Percentiles rank a stretch among this genome's conserved stretches.
Evolutionary conservation across 2,113 vertebrate genomes (phyloP).

Genomic region (Alectura lathami): DNA sequence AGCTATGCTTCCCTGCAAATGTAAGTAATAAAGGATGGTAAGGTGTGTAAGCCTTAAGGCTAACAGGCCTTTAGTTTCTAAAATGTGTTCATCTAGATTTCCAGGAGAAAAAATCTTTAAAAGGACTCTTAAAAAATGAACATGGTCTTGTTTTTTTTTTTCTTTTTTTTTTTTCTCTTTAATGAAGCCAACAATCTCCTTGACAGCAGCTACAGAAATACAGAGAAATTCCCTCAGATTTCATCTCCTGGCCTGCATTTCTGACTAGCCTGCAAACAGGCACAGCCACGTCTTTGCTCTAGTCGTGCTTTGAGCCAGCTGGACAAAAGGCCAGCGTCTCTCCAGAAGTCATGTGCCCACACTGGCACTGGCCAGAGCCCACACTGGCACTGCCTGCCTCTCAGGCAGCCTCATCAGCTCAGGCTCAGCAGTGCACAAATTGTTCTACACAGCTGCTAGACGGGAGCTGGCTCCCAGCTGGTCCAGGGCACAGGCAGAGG

Average conservation of each 20-base stretch:
- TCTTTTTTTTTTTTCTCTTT: not conserved
- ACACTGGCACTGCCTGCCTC: not conserved
- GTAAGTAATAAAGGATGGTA: not conserved
- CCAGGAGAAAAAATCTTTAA: too few species aligned
- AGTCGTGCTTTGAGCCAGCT: not conserved
- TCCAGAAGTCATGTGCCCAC: constrained; percentile 17
- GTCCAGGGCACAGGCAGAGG: not conserved
- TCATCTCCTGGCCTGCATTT: not conserved
- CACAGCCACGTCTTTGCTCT: not conserved
- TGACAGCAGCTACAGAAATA: not conserved
- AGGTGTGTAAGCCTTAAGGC: not conserved
- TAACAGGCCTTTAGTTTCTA: not conserved
- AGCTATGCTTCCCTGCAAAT: not conserved
- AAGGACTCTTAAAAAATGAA: not conserved
- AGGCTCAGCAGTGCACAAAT: not conserved
- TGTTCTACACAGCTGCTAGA: fast-evolving
- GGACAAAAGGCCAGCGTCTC: not conserved
- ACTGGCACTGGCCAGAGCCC: not conserved
- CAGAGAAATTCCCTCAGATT: not conserved
- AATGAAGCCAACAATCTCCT: not conserved
- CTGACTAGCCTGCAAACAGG: not conserved
- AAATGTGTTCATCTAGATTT: not conserved
- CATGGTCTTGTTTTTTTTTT: not conserved
- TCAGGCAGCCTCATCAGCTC: not conserved
- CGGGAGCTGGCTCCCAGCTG: not conserved